Evolutionary conservation across 2,113 vertebrate species (phyloP).

Genomic region (Onychorhynchus coronatus): DNA sequence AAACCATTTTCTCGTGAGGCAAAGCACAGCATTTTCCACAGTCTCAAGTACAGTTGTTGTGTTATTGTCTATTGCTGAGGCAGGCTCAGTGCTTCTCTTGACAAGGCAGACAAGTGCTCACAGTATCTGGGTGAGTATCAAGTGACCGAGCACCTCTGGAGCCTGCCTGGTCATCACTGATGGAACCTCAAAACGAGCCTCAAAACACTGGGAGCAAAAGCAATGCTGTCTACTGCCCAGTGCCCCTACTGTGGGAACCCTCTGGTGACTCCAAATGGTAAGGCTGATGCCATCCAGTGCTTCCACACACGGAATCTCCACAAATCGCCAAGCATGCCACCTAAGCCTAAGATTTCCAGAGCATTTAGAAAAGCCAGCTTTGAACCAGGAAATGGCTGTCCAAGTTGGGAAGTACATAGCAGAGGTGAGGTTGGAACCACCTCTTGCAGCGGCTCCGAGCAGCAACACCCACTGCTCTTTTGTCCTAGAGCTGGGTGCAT

Average conservation of each 20-base stretch:
- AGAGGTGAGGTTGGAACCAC: not conserved
- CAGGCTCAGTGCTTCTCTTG: not conserved
- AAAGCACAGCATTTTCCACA: not conserved
- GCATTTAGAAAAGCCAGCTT: not conserved
- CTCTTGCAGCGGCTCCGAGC: not conserved
- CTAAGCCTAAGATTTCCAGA: not conserved
- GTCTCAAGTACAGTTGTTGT: not conserved
- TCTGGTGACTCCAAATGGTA: not conserved
- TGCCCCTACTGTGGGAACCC: not conserved
- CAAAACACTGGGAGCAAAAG: not conserved
- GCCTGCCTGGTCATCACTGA: not conserved
- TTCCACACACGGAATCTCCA: not conserved
- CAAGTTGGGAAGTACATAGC: not conserved
- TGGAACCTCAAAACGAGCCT: not conserved
- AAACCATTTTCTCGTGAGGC: not conserved
- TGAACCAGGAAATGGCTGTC: not conserved
- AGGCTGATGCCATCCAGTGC: not conserved
- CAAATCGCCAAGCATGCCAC: not conserved
- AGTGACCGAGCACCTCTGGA: not conserved
- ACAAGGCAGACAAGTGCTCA: not conserved
- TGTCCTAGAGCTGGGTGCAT: accelerated
- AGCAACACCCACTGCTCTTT: not conserved
- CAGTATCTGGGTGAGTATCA: not conserved
- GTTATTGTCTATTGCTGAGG: not conserved
- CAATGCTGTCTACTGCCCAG: not conserved